These are phyloP conservation scores for Polyodon spathula DNA, from an alignment of 2,113 vertebrate genomes.

Conservation along the genomic window DNA sequence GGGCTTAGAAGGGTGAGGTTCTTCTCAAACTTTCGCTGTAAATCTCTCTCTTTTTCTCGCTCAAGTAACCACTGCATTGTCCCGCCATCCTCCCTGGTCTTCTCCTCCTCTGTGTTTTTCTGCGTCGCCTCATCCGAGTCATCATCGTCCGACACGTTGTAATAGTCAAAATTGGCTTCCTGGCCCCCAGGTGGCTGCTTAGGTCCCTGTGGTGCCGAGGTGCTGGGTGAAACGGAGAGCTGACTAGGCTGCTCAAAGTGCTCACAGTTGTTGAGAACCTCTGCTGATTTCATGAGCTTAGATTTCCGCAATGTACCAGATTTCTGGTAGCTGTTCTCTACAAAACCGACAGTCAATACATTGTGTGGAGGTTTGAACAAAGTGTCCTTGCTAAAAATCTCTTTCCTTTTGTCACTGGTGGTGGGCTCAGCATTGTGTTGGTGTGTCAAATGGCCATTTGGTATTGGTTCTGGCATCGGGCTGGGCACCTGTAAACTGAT, in stretches of 20 bases:
- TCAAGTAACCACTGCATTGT: constrained; percentile 96
- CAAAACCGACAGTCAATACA: constrained; percentile 77
- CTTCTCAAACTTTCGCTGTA: constrained; percentile 93
- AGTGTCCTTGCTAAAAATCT: constrained; percentile 91
- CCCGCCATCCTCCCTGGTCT: constrained; percentile 71
- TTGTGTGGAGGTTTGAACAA: constrained; percentile 89
- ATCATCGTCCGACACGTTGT: constrained; percentile 90
- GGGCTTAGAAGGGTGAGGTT: constrained; percentile 88
- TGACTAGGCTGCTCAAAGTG: constrained; percentile 75
- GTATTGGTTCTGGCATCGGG: constrained; percentile 60
- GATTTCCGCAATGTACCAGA: constrained; percentile 76
- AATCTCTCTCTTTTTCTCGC: constrained; percentile 85
- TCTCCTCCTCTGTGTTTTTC: constrained; percentile 61
- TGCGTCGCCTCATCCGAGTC: constrained; percentile 81
- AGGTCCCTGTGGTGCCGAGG: constrained; percentile 65
- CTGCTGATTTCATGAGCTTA: constrained; percentile 64
- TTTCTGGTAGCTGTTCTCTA: constrained; percentile 80
- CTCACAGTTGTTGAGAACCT: constrained; percentile 73
- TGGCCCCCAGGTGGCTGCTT: constrained; percentile 69
- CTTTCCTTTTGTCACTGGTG: constrained; percentile 83
- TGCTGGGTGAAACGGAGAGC: constrained; percentile 55
- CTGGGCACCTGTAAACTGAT: constrained; percentile 56
- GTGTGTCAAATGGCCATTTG: constrained; percentile 70
- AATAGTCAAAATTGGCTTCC: constrained; percentile 89
- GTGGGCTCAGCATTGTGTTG: constrained; percentile 71